Conservation (phyloP, 2,888 invertebrate species). For the Dione juno region DNA sequence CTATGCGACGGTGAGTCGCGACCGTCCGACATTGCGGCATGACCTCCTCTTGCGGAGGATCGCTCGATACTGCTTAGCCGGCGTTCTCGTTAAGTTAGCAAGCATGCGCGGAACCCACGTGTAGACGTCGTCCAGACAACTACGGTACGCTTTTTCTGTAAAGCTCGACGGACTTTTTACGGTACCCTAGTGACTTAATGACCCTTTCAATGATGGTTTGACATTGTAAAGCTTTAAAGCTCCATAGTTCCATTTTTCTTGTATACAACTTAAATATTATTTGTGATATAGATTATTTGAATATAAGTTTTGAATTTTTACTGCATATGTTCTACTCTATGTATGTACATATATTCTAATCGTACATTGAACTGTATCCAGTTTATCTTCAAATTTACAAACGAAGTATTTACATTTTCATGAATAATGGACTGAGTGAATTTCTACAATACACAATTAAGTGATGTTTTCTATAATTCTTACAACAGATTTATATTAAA, state of each 20-base stretch:
- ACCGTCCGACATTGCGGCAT: slow-evolving; percentile 80
- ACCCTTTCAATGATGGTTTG: slow-evolving; percentile 31
- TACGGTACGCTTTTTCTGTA: slow-evolving; percentile 27
- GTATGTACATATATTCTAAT: not conserved
- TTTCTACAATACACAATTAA: not conserved
- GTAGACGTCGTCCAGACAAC: slow-evolving; percentile 67
- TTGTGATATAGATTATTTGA: not conserved
- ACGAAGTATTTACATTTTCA: not conserved
- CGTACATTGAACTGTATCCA: not conserved
- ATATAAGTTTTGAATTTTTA: not conserved
- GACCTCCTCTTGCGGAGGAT: slow-evolving; percentile 75
- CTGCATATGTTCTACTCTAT: not conserved
- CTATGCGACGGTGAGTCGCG: slow-evolving; percentile 80
- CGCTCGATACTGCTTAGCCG: slow-evolving; percentile 77
- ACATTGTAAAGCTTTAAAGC: slow-evolving; percentile 12
- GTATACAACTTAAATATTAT: not conserved
- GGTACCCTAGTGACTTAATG: slow-evolving; percentile 42
- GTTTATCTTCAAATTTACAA: not conserved
- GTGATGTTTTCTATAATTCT: too few species aligned
- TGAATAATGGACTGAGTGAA: slow-evolving; percentile 1
- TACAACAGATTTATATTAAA: too few species aligned
- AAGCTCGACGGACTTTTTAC: slow-evolving; percentile 34
- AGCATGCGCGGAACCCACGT: slow-evolving; percentile 64
- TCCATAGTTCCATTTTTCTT: not conserved
- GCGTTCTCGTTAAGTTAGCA: slow-evolving; percentile 42